phyloP scores from a whole-genome alignment of 2,888 invertebrate species.

The Cheilosia urbana region DNA sequence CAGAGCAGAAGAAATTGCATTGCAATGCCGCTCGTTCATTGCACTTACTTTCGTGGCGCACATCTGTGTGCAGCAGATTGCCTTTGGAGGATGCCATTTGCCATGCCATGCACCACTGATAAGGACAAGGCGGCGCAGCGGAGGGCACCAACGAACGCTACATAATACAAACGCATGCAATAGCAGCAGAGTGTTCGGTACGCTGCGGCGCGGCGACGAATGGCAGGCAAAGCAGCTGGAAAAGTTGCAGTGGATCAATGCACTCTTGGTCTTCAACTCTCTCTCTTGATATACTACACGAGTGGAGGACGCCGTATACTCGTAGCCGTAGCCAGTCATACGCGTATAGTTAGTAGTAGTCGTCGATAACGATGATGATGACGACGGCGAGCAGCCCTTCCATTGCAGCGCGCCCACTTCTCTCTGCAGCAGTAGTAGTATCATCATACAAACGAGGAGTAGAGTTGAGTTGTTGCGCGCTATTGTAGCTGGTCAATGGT shows the following conservation, averaged over 20 bases:
- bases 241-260: slow-evolving; percentile 73
- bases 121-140: background rate
- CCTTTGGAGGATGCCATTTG: slow-evolving; percentile 13
- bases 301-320: background rate
- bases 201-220: background rate
- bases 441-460: slow-evolving; percentile 29
- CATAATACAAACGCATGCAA: slow-evolving; percentile 42
- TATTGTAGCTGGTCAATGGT: slow-evolving; percentile 82
- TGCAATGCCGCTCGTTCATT: slow-evolving; percentile 65
- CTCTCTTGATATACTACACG: slow-evolving; percentile 32
- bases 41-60: slow-evolving; percentile 61
- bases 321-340: too few species aligned
- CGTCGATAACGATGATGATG: slow-evolving; percentile 32
- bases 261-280: slow-evolving; percentile 73
- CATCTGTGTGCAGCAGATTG: slow-evolving; percentile 54
- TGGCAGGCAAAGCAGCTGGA: slow-evolving; percentile 65
- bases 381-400: slow-evolving; percentile 15
- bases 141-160: slow-evolving; percentile 9
- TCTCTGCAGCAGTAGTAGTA: slow-evolving; percentile 7
- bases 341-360: background rate
- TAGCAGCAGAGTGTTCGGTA: background rate
- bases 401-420: background rate
- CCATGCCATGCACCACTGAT: background rate
- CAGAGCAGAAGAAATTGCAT: slow-evolving; percentile 63
- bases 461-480: slow-evolving; percentile 49